A percentile compares a stretch with the other conserved stretches of the same genome.
Evolutionary conservation across 2,113 vertebrate species (phyloP).

Genomic region (Equus przewalskii): DNA sequence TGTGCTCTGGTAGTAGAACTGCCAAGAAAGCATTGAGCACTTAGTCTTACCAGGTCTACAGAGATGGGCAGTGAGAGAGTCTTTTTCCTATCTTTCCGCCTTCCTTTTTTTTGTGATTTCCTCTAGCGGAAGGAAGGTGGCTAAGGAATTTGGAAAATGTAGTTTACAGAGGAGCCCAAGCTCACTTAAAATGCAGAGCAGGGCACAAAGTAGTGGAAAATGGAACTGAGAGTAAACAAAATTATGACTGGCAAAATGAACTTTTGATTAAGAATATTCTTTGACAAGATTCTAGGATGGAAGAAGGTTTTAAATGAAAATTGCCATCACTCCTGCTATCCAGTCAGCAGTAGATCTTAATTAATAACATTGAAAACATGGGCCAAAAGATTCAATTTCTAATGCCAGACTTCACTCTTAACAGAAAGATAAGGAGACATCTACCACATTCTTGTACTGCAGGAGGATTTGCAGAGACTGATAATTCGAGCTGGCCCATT

Average conservation of each 20-base stretch:
- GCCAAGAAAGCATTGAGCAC: background rate
- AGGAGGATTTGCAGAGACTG: background rate
- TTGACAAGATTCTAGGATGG: background rate
- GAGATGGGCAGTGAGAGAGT: background rate
- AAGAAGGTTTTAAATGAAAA: background rate
- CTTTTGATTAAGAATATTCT: background rate
- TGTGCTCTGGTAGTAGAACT: background rate
- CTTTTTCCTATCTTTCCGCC: background rate
- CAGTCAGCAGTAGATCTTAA: background rate
- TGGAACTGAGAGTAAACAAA: background rate
- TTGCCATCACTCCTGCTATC: background rate
- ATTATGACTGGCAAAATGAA: background rate
- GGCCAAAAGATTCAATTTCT: background rate
- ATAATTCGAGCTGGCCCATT: background rate
- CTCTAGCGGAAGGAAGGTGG: background rate
- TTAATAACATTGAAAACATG: background rate
- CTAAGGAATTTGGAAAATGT: background rate
- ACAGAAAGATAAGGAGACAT: background rate
- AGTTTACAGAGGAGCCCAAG: background rate
- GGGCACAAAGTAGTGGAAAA: background rate
- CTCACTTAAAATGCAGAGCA: background rate
- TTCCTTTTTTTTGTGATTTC: background rate
- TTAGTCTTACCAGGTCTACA: background rate
- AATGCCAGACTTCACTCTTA: background rate
- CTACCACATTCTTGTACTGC: background rate